Evolutionary conservation across 2,113 vertebrate genomes (phyloP), one percentile per base, ranked within the genome.

Genomic region (Tautogolabrus adspersus): DNA sequence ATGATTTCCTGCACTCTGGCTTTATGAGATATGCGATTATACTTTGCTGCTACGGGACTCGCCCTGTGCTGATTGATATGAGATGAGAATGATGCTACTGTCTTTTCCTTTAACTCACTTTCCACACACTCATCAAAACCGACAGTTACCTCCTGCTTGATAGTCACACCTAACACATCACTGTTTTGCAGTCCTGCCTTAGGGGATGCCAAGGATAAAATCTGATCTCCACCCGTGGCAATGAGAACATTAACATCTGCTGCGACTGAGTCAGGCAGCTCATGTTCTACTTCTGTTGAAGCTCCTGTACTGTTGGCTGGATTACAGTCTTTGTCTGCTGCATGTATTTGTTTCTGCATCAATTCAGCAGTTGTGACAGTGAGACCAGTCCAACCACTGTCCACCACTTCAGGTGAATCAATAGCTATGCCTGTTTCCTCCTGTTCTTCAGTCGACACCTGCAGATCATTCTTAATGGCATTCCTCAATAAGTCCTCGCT

Each of bases 121-220:
- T 90, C 89, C 42, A 82, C 85, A 59, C 75, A 83, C 12, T 69
- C 76, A 3, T 83, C 88, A 65, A 85, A 87, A 47, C 89, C 88
- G 1, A 83, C 66, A 9, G 89, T 56, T 10, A 91, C 84, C 54
- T 94, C 94, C 82, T 93, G 88, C 75, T 95, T 95, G 55, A 95
- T 66, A 4, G 81, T 57, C 42, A 90, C 81, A 6, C 68, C 78
- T 23, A 73, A 76, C 3, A 55, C 11, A 9, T 75, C 59, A 2
- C 57, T 74, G 49, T 56, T 68, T 54, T 70, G 85, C 46, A 66
- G 73, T 46, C 68, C 88, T 44, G 58, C 47, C 49, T 62, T 19
- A 1, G 79, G 72, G 21, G 82, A 64, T 12, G 52, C 65, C 0
- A 80, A 75, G 56, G 82, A 57, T n/a, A 81, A 75, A 66, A 64